These are phyloP conservation scores for Odontomachus brunneus DNA, from an alignment of 1,140 invertebrate genomes.

Conservation along the genomic window DNA sequence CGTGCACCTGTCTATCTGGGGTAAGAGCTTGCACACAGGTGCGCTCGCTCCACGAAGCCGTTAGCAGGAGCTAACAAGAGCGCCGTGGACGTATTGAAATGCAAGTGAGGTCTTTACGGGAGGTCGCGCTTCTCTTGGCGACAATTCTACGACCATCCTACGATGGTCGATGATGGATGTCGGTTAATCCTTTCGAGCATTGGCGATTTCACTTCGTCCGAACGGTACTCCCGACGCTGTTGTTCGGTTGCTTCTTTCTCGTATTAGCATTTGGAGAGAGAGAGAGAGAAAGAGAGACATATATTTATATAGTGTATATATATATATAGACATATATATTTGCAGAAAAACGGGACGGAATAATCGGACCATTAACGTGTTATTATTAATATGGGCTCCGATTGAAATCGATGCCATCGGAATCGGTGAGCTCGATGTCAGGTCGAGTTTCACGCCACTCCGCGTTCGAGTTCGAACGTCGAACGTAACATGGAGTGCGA, in stretches of 20 bases:
- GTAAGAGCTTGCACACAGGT: constrained; percentile 38
- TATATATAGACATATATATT: no score
- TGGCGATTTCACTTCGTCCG: constrained; percentile 35
- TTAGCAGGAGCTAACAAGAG: constrained; percentile 13
- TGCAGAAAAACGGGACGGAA: no score
- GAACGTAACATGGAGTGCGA: background rate
- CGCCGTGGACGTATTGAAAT: constrained; percentile 54
- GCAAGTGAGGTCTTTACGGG: constrained; percentile 57
- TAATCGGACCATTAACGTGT: no score
- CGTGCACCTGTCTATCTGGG: no score
- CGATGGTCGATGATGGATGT: constrained; percentile 44
- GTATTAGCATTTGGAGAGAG: no score
- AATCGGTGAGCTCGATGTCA: background rate
- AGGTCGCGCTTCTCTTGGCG: constrained; percentile 55
- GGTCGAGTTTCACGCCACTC: background rate
- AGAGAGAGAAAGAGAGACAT: no score
- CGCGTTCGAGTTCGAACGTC: background rate
- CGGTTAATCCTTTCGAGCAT: constrained; percentile 34
- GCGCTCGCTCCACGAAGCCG: constrained; percentile 20
- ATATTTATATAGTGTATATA: no score
- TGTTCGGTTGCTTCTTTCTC: no score
- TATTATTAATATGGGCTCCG: background rate
- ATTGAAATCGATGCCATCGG: constrained; percentile 15
- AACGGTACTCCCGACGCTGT: background rate
- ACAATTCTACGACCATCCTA: background rate